Percentiles rank a stretch among this genome's conserved stretches.
Evolutionary conservation across 2,797 vertebrate genomes (phyloP).

Genomic region (Ptychadena robeensis): DNA sequence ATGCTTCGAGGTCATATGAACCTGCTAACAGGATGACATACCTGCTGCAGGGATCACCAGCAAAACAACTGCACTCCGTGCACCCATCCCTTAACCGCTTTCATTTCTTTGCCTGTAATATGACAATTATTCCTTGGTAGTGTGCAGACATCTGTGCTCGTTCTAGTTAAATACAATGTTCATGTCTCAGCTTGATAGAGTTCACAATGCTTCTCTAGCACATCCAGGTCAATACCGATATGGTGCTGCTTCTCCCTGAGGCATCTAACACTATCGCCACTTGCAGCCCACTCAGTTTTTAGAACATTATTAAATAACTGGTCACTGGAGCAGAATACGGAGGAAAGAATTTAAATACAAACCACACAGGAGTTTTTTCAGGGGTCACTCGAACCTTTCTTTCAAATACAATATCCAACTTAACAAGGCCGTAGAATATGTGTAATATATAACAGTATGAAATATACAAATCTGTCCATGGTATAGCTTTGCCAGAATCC

Average conservation of each 20-base stretch:
- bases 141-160: conserved; percentile 3
- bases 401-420: background rate
- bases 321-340: background rate
- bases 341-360: background rate
- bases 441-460: background rate
- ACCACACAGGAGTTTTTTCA: background rate
- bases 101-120: conserved; percentile 26
- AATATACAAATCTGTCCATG: background rate
- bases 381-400: background rate
- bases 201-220: background rate
- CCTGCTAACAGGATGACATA: conserved; percentile 54
- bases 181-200: conserved; percentile 15
- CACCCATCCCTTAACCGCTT: conserved; percentile 16
- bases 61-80: conserved; percentile 25
- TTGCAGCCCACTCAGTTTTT: background rate
- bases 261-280: background rate
- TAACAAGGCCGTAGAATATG: background rate
- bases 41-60: conserved; percentile 52
- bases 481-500: background rate
- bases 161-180: conserved; percentile 24
- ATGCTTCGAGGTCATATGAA: conserved; percentile 36
- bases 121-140: conserved; percentile 18
- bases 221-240: conserved; percentile 16
- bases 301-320: background rate
- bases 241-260: background rate